Evolutionary conservation across 2,888 invertebrate species (phyloP).

Genomic region (Rhagophthalmus giganteus): DNA sequence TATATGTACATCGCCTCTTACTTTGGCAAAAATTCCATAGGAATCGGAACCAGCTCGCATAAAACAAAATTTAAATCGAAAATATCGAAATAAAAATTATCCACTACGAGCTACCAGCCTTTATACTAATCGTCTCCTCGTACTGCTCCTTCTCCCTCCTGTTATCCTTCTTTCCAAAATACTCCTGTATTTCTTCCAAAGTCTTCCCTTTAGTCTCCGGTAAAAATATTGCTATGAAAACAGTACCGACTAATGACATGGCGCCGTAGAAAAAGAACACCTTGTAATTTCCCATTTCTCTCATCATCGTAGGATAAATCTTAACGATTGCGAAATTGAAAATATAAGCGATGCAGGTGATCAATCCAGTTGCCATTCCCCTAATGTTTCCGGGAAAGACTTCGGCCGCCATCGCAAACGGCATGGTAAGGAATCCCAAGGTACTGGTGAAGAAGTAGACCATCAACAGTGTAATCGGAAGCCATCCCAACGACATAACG

Average conservation of each 20-base stretch:
- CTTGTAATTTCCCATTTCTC: slow-evolving; percentile 53
- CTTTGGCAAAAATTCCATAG: no score
- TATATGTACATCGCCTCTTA: no score
- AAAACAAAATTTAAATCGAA: no score
- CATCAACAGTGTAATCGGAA: slow-evolving; percentile 56
- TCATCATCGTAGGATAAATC: slow-evolving; percentile 56
- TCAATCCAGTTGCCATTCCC: slow-evolving; percentile 58
- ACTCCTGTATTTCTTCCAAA: slow-evolving; percentile 57
- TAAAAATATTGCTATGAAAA: slow-evolving; percentile 56
- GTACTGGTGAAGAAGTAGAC: slow-evolving; percentile 59
- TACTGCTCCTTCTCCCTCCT: no score
- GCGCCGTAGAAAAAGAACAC: slow-evolving; percentile 59
- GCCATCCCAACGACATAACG: slow-evolving; percentile 40
- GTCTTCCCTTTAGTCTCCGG: slow-evolving; percentile 62
- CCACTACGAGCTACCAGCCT: no score
- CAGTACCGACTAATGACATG: slow-evolving; percentile 55
- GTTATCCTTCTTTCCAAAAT: slow-evolving; percentile 48
- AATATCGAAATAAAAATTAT: no score
- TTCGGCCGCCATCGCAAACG: slow-evolving; percentile 63
- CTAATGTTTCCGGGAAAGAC: slow-evolving; percentile 60
- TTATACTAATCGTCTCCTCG: no score
- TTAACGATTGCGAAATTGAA: slow-evolving; percentile 61
- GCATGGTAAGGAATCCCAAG: slow-evolving; percentile 60
- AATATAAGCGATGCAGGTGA: slow-evolving; percentile 56
- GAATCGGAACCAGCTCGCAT: no score